These are phyloP conservation scores for Nesometra sesokonis DNA, from an alignment of 35 echinoderm and acorn worm species.

Conservation along the genomic window DNA sequence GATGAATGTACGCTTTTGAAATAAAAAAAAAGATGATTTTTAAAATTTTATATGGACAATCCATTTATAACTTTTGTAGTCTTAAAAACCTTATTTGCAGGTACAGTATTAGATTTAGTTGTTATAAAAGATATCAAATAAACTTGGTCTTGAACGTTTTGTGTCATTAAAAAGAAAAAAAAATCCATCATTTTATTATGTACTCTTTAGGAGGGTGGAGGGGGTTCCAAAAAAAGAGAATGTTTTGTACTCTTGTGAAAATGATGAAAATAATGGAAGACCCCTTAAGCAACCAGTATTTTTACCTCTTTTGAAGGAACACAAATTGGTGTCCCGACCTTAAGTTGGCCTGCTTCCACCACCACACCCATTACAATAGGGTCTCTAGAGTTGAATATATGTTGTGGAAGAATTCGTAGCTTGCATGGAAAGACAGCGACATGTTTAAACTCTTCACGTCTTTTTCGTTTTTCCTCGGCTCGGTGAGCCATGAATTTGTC, in stretches of 20 bases:
- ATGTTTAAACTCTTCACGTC: constrained; percentile 77
- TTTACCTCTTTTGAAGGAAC: constrained; percentile 80
- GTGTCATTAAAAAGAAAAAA: not conserved
- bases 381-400: constrained; percentile 84
- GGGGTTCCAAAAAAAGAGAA: too few species aligned
- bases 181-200: too few species aligned
- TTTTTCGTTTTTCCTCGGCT: constrained; percentile 53
- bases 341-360: constrained; percentile 74
- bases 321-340: constrained; percentile 85
- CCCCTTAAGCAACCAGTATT: not conserved
- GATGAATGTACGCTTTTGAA: too few species aligned
- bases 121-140: too few species aligned
- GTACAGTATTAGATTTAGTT: too few species aligned
- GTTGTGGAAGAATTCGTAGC: constrained; percentile 52
- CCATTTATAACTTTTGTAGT: too few species aligned
- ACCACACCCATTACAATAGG: constrained; percentile 82
- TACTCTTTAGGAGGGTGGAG: too few species aligned
- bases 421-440: constrained; percentile 97
- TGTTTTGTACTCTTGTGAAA: too few species aligned
- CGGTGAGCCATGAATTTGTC: constrained; percentile 71
- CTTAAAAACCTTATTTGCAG: too few species aligned
- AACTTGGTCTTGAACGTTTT: not conserved
- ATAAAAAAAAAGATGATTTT: too few species aligned
- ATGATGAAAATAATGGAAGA: too few species aligned
- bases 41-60: too few species aligned